Evolutionary conservation across 1,140 invertebrate species (phyloP).

Genomic region (Apis laboriosa): DNA sequence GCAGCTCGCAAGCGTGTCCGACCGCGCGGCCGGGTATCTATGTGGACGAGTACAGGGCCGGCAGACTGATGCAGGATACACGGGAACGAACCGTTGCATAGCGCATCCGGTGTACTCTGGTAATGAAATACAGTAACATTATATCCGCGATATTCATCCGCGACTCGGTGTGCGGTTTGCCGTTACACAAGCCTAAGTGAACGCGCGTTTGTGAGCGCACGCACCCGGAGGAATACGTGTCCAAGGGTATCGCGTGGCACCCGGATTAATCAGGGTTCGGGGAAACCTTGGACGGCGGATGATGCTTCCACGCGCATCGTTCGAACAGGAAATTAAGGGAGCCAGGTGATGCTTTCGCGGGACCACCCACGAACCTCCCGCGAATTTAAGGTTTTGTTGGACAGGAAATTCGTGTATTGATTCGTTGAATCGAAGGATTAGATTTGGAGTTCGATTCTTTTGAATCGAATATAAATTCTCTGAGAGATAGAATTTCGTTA

Average conservation of each 20-base stretch:
- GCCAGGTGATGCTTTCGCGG: neutral
- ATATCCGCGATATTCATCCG: slow-evolving; percentile 70
- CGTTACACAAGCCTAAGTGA: slow-evolving; percentile 51
- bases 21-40: neutral
- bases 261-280: slow-evolving; percentile 60
- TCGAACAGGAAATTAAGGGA: slow-evolving; percentile 27
- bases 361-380: slow-evolving; percentile 25
- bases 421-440: neutral
- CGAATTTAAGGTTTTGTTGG: neutral
- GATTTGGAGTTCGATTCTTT: too few species aligned
- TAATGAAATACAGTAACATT: slow-evolving; percentile 76
- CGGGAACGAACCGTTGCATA: slow-evolving; percentile 40
- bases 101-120: slow-evolving; percentile 60
- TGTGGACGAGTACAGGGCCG: slow-evolving; percentile 15
- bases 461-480: too few species aligned
- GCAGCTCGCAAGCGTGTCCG: neutral
- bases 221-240: slow-evolving; percentile 10
- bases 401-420: neutral
- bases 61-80: slow-evolving; percentile 48
- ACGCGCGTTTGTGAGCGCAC: neutral
- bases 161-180: slow-evolving; percentile 51
- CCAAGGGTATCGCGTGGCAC: slow-evolving; percentile 58
- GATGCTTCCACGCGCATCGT: neutral
- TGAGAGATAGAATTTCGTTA: neutral
- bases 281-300: slow-evolving; percentile 25